Base-by-base conservation (phyloP, 2,888 invertebrate genomes). In the Alentia gelatinosa region DNA sequence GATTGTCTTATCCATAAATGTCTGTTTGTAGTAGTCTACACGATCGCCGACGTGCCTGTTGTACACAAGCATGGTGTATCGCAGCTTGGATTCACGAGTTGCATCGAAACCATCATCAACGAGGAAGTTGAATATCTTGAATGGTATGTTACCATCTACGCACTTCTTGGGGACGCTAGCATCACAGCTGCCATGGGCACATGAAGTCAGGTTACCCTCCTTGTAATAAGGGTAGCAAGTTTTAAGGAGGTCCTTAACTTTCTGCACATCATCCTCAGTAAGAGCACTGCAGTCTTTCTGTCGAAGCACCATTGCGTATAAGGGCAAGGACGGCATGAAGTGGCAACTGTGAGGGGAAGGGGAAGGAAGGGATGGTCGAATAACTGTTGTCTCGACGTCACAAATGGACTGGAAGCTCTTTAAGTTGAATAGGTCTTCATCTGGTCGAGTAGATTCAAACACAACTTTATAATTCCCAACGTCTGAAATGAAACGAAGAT, bases 211-310 rank as follows among this genome's bases (percentile, higher is more conserved):
- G 1, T 30, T 37, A 30, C 50, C 50, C 0, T 63, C 23, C 23
- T 89, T 40, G 75, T 40, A 91, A 39, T 89, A 79, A 5, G 75
- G 50, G 30, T 9, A 39, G 75, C 91, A 91, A 33, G 15, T 12
- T 26, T 40, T n/a, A n/a, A 91, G 79, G 23, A 91, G 75, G 30
- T 74, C 37, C 35, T 84, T 89, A 9, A 89, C 23, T 4, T 15
- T 33, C 7, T n/a, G 12, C n/a, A 91, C 37, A 50, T 91, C 89
- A 15, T n/a, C 40, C 0, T 63, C 42, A 3, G 42, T 86, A 1
- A 86, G 86, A 3, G 3, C 26, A 12, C 26, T 35, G 30, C 86
- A 86, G 9, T 5, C 19, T 86, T 86, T 86, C 33, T 12, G 1
- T 9, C 35, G 42, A 15, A 79, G 39, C 23, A 42, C 39, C 50